These are phyloP conservation scores for Ibidorhyncha struthersii DNA, from an alignment of 2,113 vertebrate genomes.

Conservation along the genomic window DNA sequence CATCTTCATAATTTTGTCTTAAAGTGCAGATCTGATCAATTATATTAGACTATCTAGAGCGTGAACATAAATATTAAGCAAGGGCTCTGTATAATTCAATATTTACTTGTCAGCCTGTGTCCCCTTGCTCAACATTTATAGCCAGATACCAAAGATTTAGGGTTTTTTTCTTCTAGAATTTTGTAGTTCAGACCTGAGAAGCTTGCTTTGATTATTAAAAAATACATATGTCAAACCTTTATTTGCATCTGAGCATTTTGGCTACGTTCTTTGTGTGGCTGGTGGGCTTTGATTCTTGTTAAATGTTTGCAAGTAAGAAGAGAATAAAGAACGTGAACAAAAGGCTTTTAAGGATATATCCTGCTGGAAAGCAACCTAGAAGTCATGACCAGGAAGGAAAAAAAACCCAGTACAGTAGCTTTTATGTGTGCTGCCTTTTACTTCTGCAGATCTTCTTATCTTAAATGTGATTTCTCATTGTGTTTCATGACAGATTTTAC, in stretches of 20 bases:
- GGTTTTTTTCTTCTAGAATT: neutral
- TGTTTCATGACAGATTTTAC: neutral
- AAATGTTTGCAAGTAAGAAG: conserved; percentile 44
- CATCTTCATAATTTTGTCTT: neutral
- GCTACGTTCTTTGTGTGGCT: neutral
- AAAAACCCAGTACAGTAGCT: neutral
- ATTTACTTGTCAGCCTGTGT: neutral
- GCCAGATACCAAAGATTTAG: neutral
- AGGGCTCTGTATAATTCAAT: neutral
- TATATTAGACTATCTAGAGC: neutral
- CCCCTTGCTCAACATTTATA: neutral
- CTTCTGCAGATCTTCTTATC: conserved; percentile 31
- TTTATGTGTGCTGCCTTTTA: conserved; percentile 11
- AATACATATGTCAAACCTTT: neutral
- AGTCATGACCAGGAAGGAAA: conserved; percentile 21
- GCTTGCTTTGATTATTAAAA: conserved; percentile 32
- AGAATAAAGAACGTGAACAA: conserved; percentile 30
- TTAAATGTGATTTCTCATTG: conserved; percentile 12
- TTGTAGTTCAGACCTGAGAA: neutral
- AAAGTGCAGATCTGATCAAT: neutral
- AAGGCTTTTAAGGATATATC: conserved; percentile 39
- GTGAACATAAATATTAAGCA: neutral
- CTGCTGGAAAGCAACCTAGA: conserved; percentile 28
- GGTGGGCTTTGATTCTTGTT: conserved; percentile 26
- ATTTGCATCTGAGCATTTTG: conserved; percentile 50